A percentile compares a stretch with the other conserved stretches of the same genome.
Conservation (phyloP, 2,888 invertebrate species). For the Chesias legatella region DNA sequence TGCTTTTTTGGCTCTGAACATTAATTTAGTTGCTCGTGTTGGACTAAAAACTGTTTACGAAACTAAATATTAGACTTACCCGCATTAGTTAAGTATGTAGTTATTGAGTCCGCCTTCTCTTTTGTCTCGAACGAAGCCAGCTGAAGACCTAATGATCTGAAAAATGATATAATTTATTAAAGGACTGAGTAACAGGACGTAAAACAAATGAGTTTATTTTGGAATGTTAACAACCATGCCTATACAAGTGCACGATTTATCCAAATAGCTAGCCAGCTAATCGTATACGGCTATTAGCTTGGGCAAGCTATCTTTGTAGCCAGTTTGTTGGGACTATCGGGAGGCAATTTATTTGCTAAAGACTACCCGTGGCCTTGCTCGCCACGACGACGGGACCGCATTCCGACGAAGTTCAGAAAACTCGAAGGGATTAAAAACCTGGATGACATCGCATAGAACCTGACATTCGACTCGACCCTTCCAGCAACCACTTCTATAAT, state of each 20-base stretch:
- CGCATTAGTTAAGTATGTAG: slow-evolving; percentile 89
- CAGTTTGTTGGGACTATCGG: slow-evolving; percentile 52
- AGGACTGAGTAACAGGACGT: slow-evolving; percentile 10
- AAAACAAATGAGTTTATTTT: slow-evolving; percentile 16
- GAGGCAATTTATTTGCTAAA: slow-evolving; percentile 71
- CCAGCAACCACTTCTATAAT: slow-evolving; percentile 8
- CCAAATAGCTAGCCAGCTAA: slow-evolving; percentile 59
- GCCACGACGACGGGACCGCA: slow-evolving; percentile 46
- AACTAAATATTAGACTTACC: too few species aligned
- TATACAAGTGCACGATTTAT: slow-evolving; percentile 40
- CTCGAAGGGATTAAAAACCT: slow-evolving; percentile 58
- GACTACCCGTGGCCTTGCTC: slow-evolving; percentile 61
- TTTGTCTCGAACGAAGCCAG: slow-evolving; percentile 92
- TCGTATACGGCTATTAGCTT: slow-evolving; percentile 62
- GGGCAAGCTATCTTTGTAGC: slow-evolving; percentile 49
- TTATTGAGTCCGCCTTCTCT: slow-evolving; percentile 92
- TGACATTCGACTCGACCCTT: slow-evolving; percentile 1
- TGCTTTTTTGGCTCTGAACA: too few species aligned
- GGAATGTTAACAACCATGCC: slow-evolving; percentile 17
- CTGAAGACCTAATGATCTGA: slow-evolving; percentile 89
- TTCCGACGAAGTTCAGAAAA: slow-evolving; percentile 67
- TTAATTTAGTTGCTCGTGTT: too few species aligned
- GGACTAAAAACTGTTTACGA: too few species aligned
- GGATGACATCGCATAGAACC: slow-evolving; percentile 28
- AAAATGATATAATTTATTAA: slow-evolving; percentile 31